These are phyloP conservation scores for Mythimna impura DNA, from an alignment of 2,888 invertebrate species.

Conservation along the genomic window DNA sequence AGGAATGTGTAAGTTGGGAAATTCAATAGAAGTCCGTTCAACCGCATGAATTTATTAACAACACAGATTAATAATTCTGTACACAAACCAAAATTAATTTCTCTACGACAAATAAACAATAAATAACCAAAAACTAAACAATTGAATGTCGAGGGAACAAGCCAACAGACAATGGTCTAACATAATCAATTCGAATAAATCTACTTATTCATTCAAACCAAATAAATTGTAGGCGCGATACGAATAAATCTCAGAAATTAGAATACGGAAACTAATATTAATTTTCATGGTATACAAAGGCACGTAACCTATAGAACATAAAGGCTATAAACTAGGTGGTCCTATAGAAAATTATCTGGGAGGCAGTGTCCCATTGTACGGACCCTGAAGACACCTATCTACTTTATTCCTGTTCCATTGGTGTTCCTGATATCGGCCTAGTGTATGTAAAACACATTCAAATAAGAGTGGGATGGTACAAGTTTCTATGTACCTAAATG, in stretches of 20 bases:
- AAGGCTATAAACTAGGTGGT: constrained; percentile 77
- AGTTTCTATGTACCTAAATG: constrained; percentile 49
- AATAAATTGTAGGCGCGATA: constrained; percentile 66
- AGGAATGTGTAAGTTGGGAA: constrained; percentile 39
- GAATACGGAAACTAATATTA: constrained; percentile 77
- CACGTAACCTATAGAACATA: constrained; percentile 71
- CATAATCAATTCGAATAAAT: constrained; percentile 63
- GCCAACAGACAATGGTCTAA: constrained; percentile 55
- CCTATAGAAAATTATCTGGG: constrained; percentile 76
- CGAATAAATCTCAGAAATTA: constrained; percentile 72
- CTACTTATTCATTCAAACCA: constrained; percentile 59
- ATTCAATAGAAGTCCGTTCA: constrained; percentile 16
- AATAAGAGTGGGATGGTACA: constrained; percentile 74
- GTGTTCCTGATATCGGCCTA: constrained; percentile 72
- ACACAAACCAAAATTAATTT: constrained; percentile 49
- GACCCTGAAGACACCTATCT: constrained; percentile 72
- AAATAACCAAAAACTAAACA: constrained; percentile 60
- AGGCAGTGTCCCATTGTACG: constrained; percentile 72
- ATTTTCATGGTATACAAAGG: constrained; percentile 80
- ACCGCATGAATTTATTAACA: constrained; percentile 25
- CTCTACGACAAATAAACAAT: constrained; percentile 44
- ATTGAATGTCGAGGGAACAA: constrained; percentile 55
- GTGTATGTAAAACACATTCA: constrained; percentile 84
- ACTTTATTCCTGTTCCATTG: constrained; percentile 79
- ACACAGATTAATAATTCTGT: constrained; percentile 37